These are phyloP conservation scores for Phalacrocorax aristotelis DNA, from an alignment of 2,113 vertebrate genomes.

Conservation along the genomic window DNA sequence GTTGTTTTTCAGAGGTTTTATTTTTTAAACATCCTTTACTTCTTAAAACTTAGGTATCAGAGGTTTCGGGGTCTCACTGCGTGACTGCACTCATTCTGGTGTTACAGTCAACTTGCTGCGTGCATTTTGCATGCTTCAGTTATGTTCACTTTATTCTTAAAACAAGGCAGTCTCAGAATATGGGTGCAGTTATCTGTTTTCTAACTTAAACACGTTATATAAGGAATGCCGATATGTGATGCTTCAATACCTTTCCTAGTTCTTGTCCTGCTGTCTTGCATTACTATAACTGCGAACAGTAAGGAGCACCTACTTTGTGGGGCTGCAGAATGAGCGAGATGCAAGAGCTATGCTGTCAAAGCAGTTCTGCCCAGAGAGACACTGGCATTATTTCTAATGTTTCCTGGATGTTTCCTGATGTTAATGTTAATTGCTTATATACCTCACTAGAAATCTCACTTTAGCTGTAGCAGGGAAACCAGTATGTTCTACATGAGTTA, in stretches of 20 bases:
- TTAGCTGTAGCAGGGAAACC: neutral
- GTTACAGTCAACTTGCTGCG: neutral
- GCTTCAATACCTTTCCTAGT: neutral
- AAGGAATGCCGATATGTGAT: neutral
- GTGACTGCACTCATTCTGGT: neutral
- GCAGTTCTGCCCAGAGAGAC: neutral
- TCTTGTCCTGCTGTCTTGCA: neutral
- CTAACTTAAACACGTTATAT: neutral
- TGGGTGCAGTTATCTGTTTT: neutral
- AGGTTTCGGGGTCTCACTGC: neutral
- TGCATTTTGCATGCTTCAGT: neutral
- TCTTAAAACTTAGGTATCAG: neutral
- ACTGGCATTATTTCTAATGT: neutral
- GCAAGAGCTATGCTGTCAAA: neutral
- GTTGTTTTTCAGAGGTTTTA: neutral
- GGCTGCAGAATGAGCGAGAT: neutral
- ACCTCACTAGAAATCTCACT: neutral
- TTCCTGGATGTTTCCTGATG: neutral
- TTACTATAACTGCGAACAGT: neutral
- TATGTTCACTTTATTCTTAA: neutral
- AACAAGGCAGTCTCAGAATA: neutral
- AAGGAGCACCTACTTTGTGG: neutral
- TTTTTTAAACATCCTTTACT: neutral
- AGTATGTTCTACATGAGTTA: neutral
- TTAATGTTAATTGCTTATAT: neutral